A percentile compares a stretch with the other conserved stretches of the same genome.
Conservation (phyloP, 2,797 vertebrate species). For the Eupleurogrammus muticus region DNA sequence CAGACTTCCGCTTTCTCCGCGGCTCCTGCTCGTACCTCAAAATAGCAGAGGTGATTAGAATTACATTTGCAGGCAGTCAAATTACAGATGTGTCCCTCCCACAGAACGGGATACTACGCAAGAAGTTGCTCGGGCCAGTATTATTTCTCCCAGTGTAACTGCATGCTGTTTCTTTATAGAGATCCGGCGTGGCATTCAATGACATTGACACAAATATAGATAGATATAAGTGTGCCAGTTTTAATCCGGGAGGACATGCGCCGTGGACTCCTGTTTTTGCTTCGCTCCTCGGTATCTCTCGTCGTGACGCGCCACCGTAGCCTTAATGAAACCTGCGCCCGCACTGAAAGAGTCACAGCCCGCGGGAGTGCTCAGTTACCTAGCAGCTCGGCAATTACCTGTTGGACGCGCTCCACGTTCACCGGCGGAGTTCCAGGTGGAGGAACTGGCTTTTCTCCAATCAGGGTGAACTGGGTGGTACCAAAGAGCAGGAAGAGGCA, state of each 20-base stretch:
- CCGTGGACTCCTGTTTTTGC: background rate
- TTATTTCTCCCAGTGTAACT: background rate
- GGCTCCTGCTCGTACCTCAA: background rate
- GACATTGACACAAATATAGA: background rate
- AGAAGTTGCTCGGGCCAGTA: background rate
- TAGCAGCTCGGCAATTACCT: constrained; percentile 37
- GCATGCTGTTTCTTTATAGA: background rate
- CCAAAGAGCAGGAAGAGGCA: constrained; percentile 31
- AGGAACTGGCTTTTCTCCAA: constrained; percentile 44
- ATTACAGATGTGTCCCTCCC: background rate
- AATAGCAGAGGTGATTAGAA: background rate
- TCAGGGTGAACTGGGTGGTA: constrained; percentile 41
- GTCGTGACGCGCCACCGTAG: background rate
- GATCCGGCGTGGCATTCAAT: background rate
- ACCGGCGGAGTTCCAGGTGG: constrained; percentile 45
- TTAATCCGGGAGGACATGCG: background rate
- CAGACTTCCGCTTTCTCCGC: background rate
- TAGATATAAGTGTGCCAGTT: background rate
- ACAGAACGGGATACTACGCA: too few species aligned
- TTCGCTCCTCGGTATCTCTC: background rate
- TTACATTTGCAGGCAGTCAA: background rate
- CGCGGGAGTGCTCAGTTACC: constrained; percentile 16
- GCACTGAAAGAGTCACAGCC: constrained; percentile 16
- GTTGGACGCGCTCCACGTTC: background rate
- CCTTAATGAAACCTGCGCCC: constrained; percentile 11